Evolutionary conservation across 2,113 vertebrate genomes (phyloP).

Genomic region (Scomber colias): DNA sequence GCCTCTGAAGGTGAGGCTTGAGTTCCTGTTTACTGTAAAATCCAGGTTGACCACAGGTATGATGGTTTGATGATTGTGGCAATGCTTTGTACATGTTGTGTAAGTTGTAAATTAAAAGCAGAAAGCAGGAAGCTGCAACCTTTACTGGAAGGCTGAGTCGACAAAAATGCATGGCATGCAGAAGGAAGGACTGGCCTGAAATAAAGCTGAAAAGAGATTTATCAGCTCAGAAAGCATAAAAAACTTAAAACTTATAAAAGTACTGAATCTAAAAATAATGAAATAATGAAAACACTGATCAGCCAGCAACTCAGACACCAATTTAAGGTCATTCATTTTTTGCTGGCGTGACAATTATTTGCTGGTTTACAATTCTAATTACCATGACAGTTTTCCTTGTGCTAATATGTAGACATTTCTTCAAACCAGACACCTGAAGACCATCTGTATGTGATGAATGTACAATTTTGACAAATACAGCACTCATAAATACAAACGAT

Average conservation of each 20-base stretch:
- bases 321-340: too few species aligned
- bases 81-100: slow-evolving; percentile 47
- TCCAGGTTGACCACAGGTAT: slow-evolving; percentile 75
- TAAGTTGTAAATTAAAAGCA: slow-evolving; percentile 83
- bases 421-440: too few species aligned
- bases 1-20: slow-evolving; percentile 83
- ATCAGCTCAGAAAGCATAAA: background rate
- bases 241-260: too few species aligned
- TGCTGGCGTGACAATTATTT: too few species aligned
- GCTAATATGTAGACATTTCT: too few species aligned
- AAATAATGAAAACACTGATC: too few species aligned
- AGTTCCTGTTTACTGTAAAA: slow-evolving; percentile 87
- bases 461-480: background rate
- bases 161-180: slow-evolving; percentile 75
- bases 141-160: slow-evolving; percentile 76
- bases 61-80: slow-evolving; percentile 34
- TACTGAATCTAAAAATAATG: too few species aligned
- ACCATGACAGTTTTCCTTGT: too few species aligned
- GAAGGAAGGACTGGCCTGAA: background rate
- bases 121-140: slow-evolving; percentile 72
- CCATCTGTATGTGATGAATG: too few species aligned
- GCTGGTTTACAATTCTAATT: too few species aligned
- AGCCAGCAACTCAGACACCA: too few species aligned
- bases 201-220: slow-evolving; percentile 10
- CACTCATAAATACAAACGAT: background rate